Base-by-base conservation (phyloP, 1,140 invertebrate genomes). In the Phortica variegata region DNA sequence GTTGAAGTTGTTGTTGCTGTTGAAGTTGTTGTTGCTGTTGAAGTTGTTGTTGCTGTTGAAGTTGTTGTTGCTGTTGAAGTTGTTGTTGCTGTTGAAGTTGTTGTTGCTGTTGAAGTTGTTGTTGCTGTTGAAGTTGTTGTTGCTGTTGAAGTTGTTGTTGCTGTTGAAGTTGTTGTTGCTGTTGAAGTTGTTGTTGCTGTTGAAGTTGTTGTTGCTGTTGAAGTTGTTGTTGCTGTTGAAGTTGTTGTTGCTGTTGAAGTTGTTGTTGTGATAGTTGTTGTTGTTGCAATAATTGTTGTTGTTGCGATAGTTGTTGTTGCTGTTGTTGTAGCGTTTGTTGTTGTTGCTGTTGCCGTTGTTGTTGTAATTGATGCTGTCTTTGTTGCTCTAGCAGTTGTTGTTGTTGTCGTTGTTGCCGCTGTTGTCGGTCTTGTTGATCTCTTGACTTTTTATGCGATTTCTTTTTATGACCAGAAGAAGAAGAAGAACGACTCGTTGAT, bases 231-330 rank as follows among this genome's bases (percentile, higher is more conserved):
- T 26, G 23, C 12, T 23, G 36, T 2, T 42, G 32, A n/a, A 21
- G 15, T 32, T 26, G 10, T 26, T 26, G 23, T 10, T 26, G 10
- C 23, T 26, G 23, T 10, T 10, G 23, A 6, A 26, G 23, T 5
- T 7, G 12, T 21, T 45, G 40, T 52, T 54, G 4, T 46, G 29
- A n/a, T 61, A 49, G 42, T 47, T 61, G n/a, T 43, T 49, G 1
- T 7, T 46, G 32, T 9, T 59, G 45, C 16, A n/a, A n/a, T 33
- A 13, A 13, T 53, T 33, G 3, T 42, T 26, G 10, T 36, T 26
- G 3, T 1, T n/a, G 18, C 15, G 6, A 12, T 20, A n/a, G n/a
- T n/a, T n/a, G n/a, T n/a, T n/a, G n/a, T n/a, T n/a, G n/a, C n/a
- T n/a, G n/a, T n/a, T n/a, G n/a, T n/a, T n/a, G 34, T 10, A n/a